phyloP scores from a whole-genome alignment of 2,113 vertebrate species.

The Myiopsitta monachus region DNA sequence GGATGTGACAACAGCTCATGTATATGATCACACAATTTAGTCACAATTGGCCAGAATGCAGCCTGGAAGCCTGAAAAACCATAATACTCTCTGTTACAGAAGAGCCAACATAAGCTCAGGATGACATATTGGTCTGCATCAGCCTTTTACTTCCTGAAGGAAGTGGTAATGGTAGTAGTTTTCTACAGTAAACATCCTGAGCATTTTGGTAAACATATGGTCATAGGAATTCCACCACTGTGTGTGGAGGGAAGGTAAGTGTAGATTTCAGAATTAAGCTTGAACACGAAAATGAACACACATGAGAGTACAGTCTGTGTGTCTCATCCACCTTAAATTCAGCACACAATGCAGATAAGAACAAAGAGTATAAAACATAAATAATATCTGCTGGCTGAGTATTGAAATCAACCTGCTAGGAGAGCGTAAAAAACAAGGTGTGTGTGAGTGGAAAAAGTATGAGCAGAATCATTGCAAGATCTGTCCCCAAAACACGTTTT shows the following conservation, averaged over 20 bases:
- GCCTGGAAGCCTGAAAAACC: background rate
- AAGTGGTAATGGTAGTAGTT: background rate
- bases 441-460: background rate
- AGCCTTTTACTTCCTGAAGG: background rate
- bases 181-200: background rate
- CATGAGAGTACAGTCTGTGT: background rate
- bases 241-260: background rate
- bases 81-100: background rate
- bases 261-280: background rate
- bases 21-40: background rate
- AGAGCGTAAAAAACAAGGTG: background rate
- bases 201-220: background rate
- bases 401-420: background rate
- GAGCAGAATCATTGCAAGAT: background rate
- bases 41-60: background rate
- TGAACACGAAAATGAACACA: background rate
- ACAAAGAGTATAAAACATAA: background rate
- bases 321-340: background rate
- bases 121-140: background rate
- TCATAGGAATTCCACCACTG: background rate
- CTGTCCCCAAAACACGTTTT: background rate
- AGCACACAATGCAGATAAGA: background rate
- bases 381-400: background rate
- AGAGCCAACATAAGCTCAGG: background rate
- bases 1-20: background rate